Percentiles rank a stretch among this genome's conserved stretches.
phyloP scores from a whole-genome alignment of 2,113 vertebrate genomes.

The Phalacrocorax carbo region DNA sequence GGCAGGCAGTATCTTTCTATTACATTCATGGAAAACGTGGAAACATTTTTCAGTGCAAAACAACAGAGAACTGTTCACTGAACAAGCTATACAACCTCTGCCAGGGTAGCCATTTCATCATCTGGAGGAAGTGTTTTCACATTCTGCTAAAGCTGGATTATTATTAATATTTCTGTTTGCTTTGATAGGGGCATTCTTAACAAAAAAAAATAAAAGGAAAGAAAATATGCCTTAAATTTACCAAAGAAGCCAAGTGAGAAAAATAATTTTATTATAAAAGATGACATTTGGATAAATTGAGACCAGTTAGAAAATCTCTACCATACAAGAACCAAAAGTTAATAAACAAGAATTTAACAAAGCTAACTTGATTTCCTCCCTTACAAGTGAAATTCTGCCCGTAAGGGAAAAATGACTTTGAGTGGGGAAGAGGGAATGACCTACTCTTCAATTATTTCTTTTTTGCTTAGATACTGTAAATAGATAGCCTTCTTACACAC shows the following conservation, averaged over 20 bases:
- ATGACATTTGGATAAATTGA: background rate
- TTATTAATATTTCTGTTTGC: background rate
- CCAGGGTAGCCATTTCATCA: background rate
- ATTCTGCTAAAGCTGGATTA: background rate
- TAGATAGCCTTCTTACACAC: background rate
- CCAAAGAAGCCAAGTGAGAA: background rate
- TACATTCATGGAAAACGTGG: background rate
- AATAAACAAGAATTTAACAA: background rate
- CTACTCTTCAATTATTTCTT: background rate
- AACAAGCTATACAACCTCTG: background rate
- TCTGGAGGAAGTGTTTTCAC: background rate
- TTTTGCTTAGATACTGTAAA: background rate
- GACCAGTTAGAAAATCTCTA: background rate
- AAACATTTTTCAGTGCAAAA: background rate
- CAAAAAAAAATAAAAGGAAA: background rate
- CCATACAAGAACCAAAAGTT: background rate
- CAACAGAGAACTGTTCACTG: background rate
- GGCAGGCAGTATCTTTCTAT: background rate
- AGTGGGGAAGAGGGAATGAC: background rate
- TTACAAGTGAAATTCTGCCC: background rate
- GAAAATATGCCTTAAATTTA: background rate
- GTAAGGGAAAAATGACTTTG: background rate
- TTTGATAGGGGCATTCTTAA: background rate
- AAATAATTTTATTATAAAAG: background rate
- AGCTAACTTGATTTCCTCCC: background rate